Evolutionary conservation across 2,888 invertebrate genomes (phyloP), one percentile per base, ranked within the genome.

Genomic region (Nematopogon swammerdamellus): DNA sequence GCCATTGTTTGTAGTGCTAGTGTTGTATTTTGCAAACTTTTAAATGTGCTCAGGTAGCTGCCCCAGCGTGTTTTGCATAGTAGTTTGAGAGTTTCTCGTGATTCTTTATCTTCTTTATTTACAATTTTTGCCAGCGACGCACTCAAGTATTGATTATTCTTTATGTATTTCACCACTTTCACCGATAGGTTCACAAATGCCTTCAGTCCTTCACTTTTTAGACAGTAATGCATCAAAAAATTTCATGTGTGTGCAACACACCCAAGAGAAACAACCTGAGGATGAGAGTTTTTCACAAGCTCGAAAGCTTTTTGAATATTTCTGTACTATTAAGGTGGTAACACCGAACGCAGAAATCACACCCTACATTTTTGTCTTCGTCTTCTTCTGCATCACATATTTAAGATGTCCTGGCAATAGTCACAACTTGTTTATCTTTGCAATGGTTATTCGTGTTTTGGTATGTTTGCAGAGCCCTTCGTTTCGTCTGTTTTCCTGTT

Each of bases 71-170:
- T 52, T 49, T 56, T 54, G 10, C 50, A 46, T 17, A 54, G 55
- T 45, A 55, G 52, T 49, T 57, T 57, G 45, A 56, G 50, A 49
- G 53, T 52, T 52, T 55, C 54, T 8, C 53, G 53, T 36, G 53
- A 49, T 48, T 50, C 49, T 49, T 52, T 55, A 47, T 57, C 52
- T 54, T 55, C n/a, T n/a, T n/a, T n/a, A n/a, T n/a, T 52, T 52
- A 52, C 42, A 44, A 55, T 54, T 46, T 55, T 50, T 44, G 51
- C 50, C 48, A 53, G 50, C 51, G 53, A 53, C 47, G 54, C 48
- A 30, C 49, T 54, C 19, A 48, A 16, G 45, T 16, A 43, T 52
- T 53, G 54, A 19, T 25, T 53, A 51, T 25, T 52, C 47, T 52
- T 52, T 46, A 54, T 48, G 20, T 49, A 19, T 53, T 54, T 50